Evolutionary conservation across 2,888 invertebrate genomes (phyloP).

Genomic region (Stomorhina lunata): DNA sequence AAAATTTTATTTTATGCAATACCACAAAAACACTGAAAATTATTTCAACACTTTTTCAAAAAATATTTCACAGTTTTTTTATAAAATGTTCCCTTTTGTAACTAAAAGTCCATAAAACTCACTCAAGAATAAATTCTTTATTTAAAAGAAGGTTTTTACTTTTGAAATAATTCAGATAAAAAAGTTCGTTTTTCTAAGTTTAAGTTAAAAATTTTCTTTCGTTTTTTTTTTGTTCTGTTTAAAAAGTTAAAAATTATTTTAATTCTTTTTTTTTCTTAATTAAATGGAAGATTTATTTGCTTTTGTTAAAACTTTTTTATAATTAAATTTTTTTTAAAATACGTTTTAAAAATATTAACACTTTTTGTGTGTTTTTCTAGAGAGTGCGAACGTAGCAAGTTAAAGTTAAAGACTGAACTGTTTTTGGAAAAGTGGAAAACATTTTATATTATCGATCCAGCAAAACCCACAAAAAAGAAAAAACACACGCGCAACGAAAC

Average conservation of each 20-base stretch:
- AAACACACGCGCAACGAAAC: too few relatives aligned
- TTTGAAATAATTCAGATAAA: slow-evolving; percentile 12
- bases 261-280: slow-evolving; percentile 8
- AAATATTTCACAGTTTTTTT: slow-evolving; percentile 62
- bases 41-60: background rate
- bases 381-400: slow-evolving; percentile 67
- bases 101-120: slow-evolving; percentile 55
- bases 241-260: slow-evolving; percentile 24
- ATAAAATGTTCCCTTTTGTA: slow-evolving; percentile 1
- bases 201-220: slow-evolving; percentile 38
- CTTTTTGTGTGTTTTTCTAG: slow-evolving; percentile 34
- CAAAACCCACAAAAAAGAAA: slow-evolving; percentile 45
- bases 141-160: background rate
- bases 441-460: slow-evolving; percentile 79
- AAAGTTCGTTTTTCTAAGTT: slow-evolving; percentile 43
- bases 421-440: slow-evolving; percentile 78
- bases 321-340: slow-evolving; percentile 27
- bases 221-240: slow-evolving; percentile 13
- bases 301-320: slow-evolving; percentile 24
- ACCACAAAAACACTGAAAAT: slow-evolving; percentile 31
- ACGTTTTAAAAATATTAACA: slow-evolving; percentile 43
- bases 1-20: slow-evolving; percentile 49
- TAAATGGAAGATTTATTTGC: slow-evolving; percentile 58
- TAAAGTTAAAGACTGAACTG: slow-evolving; percentile 78
- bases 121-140: slow-evolving; percentile 31